phyloP scores from a whole-genome alignment of 2,888 invertebrate species.

The Philonicus albiceps region DNA sequence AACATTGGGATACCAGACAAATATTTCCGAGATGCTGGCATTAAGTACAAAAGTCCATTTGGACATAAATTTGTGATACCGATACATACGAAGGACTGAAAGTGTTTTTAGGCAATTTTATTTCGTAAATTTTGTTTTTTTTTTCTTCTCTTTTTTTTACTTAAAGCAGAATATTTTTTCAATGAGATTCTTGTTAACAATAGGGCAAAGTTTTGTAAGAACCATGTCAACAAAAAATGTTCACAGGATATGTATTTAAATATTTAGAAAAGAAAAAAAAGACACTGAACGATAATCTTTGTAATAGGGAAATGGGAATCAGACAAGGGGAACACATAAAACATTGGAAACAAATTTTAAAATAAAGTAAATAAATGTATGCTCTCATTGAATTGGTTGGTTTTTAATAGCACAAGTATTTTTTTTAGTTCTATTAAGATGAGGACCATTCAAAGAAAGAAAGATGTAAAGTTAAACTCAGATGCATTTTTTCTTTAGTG shows the following conservation, averaged over 20 bases:
- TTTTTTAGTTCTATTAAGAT: no score
- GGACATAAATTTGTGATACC: constrained; percentile 83
- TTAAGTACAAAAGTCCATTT: constrained; percentile 85
- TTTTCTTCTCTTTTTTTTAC: neutral
- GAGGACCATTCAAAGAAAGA: no score
- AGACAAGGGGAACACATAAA: neutral
- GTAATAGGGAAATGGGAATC: neutral
- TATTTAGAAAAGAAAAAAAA: neutral
- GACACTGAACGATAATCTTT: neutral
- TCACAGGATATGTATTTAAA: neutral
- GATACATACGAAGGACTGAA: constrained; percentile 67
- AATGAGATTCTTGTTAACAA: constrained; percentile 21
- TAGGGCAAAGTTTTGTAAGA: neutral
- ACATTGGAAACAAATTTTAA: neutral
- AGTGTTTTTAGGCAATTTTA: constrained; percentile 43
- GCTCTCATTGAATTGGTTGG: neutral
- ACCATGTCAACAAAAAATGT: neutral
- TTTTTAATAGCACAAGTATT: neutral
- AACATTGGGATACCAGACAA: constrained; percentile 83
- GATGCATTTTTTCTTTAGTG: no score
- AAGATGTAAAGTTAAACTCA: no score
- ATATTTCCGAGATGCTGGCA: constrained; percentile 77
- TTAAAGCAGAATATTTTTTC: constrained; percentile 8
- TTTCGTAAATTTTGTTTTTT: neutral
- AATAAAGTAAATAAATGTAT: neutral